These are phyloP conservation scores for Tanytarsus gracilentus DNA, from an alignment of 2,888 invertebrate genomes.

Conservation along the genomic window DNA sequence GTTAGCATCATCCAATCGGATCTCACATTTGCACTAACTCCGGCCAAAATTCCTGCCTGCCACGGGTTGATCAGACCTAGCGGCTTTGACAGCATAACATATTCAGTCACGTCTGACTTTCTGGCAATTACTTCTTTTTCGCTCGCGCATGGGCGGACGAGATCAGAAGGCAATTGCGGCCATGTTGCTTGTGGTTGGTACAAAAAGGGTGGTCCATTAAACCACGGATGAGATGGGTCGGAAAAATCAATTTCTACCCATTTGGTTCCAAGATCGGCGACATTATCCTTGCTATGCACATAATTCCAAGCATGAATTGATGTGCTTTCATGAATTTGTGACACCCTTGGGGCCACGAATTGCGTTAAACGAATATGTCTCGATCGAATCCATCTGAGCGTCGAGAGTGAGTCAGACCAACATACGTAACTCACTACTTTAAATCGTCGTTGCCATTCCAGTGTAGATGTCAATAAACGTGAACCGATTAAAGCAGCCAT, in stretches of 20 bases:
- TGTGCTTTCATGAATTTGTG: neutral
- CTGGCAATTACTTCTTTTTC: too few species aligned
- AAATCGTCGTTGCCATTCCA: neutral
- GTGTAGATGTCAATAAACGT: neutral
- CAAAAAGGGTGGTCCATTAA: neutral
- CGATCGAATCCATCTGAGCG: neutral
- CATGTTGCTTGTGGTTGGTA: neutral
- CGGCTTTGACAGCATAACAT: neutral
- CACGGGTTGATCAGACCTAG: neutral
- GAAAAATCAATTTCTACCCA: neutral
- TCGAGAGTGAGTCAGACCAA: neutral
- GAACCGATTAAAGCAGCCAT: conserved; percentile 29
- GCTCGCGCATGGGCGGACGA: too few species aligned
- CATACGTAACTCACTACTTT: neutral
- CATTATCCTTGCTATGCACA: neutral
- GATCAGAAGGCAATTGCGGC: too few species aligned
- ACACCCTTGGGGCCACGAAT: neutral
- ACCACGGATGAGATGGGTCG: neutral
- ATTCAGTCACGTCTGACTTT: too few species aligned
- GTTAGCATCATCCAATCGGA: neutral
- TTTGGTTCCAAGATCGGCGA: neutral
- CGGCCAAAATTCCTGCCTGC: neutral
- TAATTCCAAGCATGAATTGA: neutral
- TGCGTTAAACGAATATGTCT: neutral
- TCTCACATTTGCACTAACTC: neutral